These are phyloP conservation scores for Melitaea athalia DNA, from an alignment of 2,888 invertebrate genomes.

Conservation along the genomic window DNA sequence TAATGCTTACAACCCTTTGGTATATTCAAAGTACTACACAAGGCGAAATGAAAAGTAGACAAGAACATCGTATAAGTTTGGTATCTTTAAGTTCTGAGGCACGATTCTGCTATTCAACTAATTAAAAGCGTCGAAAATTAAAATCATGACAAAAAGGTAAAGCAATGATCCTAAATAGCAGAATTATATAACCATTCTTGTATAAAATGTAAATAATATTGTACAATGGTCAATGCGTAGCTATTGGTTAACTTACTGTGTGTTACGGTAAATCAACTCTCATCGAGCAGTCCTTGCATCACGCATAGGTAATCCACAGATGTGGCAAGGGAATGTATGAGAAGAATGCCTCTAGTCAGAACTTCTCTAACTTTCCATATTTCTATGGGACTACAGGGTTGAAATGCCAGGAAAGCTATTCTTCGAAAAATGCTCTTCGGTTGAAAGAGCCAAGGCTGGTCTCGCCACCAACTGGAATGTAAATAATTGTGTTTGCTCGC, in stretches of 20 bases:
- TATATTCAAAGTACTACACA: too few species aligned
- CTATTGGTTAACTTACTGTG: background rate
- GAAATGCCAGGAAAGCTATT: conserved; percentile 50
- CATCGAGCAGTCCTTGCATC: conserved; percentile 74
- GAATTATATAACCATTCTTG: too few species aligned
- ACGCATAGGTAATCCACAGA: conserved; percentile 77
- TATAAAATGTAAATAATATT: background rate
- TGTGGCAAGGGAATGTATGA: conserved; percentile 74
- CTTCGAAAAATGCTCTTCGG: conserved; percentile 59
- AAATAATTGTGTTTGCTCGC: too few species aligned
- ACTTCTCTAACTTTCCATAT: conserved; percentile 74
- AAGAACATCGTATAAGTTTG: too few species aligned
- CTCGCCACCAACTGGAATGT: conserved; percentile 60
- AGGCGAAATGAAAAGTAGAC: too few species aligned
- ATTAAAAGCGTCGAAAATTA: too few species aligned
- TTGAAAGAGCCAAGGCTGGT: conserved; percentile 64
- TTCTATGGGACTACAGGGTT: conserved; percentile 50
- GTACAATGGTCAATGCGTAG: background rate
- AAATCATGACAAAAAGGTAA: too few species aligned
- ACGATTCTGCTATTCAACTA: too few species aligned
- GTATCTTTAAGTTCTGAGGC: too few species aligned
- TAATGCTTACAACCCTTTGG: too few species aligned
- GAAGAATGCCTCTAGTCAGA: conserved; percentile 68
- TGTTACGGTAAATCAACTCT: conserved; percentile 45
- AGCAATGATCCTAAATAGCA: too few species aligned